Evolutionary conservation across 2,888 invertebrate species (phyloP).

Genomic region (Dichetophora obliterata): DNA sequence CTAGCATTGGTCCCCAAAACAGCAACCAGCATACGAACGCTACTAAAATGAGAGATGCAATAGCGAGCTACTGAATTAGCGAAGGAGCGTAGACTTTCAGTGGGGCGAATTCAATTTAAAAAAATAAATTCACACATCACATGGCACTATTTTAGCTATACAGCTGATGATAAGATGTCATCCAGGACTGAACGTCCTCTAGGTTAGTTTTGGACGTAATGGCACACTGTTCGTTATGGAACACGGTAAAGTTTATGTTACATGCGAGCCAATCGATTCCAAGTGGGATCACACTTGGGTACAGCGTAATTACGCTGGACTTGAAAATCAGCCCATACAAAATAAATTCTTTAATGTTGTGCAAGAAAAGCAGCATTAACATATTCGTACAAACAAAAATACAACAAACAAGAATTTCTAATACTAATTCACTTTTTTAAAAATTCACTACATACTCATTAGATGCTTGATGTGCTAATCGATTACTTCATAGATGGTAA

Average conservation of each 20-base stretch:
- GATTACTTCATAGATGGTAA: no score
- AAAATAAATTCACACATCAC: constrained; percentile 57
- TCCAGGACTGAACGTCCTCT: constrained; percentile 79
- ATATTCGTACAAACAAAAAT: no score
- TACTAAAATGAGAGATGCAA: no score
- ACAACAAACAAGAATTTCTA: no score
- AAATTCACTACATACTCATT: no score
- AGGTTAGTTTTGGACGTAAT: constrained; percentile 88
- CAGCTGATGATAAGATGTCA: constrained; percentile 81
- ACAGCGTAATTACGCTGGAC: constrained; percentile 75
- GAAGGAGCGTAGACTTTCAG: no score
- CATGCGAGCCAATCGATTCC: constrained; percentile 85
- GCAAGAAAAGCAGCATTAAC: constrained; percentile 81
- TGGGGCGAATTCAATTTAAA: no score
- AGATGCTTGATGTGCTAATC: no score
- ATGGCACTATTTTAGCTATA: constrained; percentile 78
- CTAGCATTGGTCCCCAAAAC: no score
- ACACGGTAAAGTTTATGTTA: constrained; percentile 82
- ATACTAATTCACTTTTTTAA: no score
- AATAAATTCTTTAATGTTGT: constrained; percentile 91
- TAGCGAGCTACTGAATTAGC: no score
- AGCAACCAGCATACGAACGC: no score
- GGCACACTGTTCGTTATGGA: constrained; percentile 85
- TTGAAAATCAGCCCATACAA: constrained; percentile 77
- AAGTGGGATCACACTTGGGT: constrained; percentile 85